These are phyloP conservation scores for Epinephelus cyanopodus DNA, from an alignment of 2,113 vertebrate genomes.

Conservation along the genomic window DNA sequence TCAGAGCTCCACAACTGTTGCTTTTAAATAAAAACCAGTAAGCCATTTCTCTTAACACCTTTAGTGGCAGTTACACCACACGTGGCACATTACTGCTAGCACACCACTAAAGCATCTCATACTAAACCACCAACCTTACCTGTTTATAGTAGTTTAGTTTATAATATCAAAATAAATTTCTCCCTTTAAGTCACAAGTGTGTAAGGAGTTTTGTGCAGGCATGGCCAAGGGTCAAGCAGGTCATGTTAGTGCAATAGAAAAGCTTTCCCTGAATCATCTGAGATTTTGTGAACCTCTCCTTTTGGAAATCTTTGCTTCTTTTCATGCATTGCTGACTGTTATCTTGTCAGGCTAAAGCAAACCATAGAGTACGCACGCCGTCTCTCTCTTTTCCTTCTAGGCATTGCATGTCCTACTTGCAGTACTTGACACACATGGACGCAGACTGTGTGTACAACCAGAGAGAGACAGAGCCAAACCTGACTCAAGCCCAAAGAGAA, in stretches of 20 bases:
- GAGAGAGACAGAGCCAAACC: constrained; percentile 14
- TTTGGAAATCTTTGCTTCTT: constrained; percentile 1
- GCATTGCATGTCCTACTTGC: constrained; percentile 64
- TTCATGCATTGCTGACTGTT: constrained; percentile 30
- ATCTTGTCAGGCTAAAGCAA: constrained; percentile 29
- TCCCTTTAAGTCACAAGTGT: neutral
- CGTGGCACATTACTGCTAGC: too few relatives aligned
- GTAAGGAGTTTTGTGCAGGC: neutral
- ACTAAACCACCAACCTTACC: neutral
- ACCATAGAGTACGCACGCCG: constrained; percentile 12
- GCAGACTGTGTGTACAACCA: constrained; percentile 14
- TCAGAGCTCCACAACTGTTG: neutral
- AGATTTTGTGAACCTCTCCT: constrained; percentile 15
- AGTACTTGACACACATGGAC: constrained; percentile 50
- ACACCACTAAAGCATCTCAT: neutral
- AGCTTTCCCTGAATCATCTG: neutral
- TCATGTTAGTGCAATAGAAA: neutral
- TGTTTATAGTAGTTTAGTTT: neutral
- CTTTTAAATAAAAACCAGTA: neutral
- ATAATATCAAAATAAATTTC: neutral
- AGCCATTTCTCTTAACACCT: too few relatives aligned
- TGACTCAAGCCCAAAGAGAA: constrained; percentile 9
- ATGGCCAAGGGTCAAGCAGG: neutral
- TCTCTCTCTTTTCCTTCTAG: constrained; percentile 46
- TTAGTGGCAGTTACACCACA: too few relatives aligned